phyloP scores from a whole-genome alignment of 2,797 vertebrate species.

The Acipenser ruthenus region DNA sequence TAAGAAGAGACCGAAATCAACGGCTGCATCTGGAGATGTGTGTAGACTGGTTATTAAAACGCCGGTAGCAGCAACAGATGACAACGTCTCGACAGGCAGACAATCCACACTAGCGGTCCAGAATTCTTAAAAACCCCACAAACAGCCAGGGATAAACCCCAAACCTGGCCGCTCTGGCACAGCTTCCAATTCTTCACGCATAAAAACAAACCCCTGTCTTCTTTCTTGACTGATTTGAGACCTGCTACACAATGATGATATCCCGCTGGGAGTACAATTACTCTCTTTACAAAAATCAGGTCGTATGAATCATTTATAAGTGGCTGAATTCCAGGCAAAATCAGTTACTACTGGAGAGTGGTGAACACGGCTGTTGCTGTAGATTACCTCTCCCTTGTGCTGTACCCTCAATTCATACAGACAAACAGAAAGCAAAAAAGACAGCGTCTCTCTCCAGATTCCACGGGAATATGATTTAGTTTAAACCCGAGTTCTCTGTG shows the following conservation, averaged over 20 bases:
- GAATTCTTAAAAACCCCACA: conserved; percentile 24
- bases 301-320: conserved; percentile 52
- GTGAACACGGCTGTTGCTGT: conserved; percentile 28
- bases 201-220: conserved; percentile 51
- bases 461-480: not conserved
- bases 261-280: conserved; percentile 50
- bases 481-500: not conserved
- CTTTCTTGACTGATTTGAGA: conserved; percentile 30
- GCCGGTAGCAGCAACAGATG: conserved; percentile 70
- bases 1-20: conserved; percentile 18
- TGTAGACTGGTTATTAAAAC: conserved; percentile 27
- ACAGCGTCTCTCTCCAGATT: conserved; percentile 27
- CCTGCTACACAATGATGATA: conserved; percentile 53
- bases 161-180: conserved; percentile 34
- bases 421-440: conserved; percentile 40
- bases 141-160: not conserved
- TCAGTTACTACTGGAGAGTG: conserved; percentile 26
- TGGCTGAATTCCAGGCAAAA: conserved; percentile 48
- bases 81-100: conserved; percentile 49
- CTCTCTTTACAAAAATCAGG: conserved; percentile 46
- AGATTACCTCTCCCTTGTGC: conserved; percentile 39
- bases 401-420: conserved; percentile 42
- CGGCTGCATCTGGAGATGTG: conserved; percentile 34
- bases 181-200: conserved; percentile 52
- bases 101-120: conserved; percentile 41